Percentiles rank a stretch among this genome's conserved stretches.
Evolutionary conservation across 2,888 invertebrate genomes (phyloP).

Genomic region (Brachycybe producta): DNA sequence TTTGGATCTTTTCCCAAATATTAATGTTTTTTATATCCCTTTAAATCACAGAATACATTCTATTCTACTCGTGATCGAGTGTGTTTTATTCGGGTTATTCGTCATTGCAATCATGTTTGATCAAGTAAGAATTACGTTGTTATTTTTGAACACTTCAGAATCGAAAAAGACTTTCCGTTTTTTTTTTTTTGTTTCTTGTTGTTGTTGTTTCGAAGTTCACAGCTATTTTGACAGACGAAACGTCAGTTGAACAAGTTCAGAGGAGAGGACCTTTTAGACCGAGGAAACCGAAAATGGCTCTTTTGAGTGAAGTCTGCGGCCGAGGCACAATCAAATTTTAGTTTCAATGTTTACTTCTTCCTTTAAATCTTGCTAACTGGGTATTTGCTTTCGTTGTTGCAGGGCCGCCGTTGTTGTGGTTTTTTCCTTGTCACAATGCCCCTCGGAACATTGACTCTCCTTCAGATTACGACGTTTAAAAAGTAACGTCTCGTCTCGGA

Average conservation of each 20-base stretch:
- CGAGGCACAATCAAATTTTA: slow-evolving; percentile 40
- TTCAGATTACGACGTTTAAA: slow-evolving; percentile 36
- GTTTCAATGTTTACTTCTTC: slow-evolving; percentile 12
- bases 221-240: slow-evolving; percentile 71
- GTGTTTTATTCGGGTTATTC: slow-evolving; percentile 73
- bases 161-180: not conserved
- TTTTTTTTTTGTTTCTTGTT: slow-evolving; percentile 2
- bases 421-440: slow-evolving; percentile 51
- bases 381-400: slow-evolving; percentile 11
- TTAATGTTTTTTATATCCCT: slow-evolving; percentile 24
- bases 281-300: slow-evolving; percentile 44
- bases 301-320: slow-evolving; percentile 65
- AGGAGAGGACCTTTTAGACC: slow-evolving; percentile 44
- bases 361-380: slow-evolving; percentile 10
- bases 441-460: slow-evolving; percentile 36
- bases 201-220: slow-evolving; percentile 47
- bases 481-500: too few species aligned
- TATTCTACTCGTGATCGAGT: slow-evolving; percentile 64
- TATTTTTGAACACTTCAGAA: not conserved
- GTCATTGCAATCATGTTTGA: slow-evolving; percentile 74
- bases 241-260: slow-evolving; percentile 60
- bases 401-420: slow-evolving; percentile 55
- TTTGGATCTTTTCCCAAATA: too few species aligned
- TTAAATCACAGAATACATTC: slow-evolving; percentile 76
- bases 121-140: slow-evolving; percentile 33